phyloP scores from a whole-genome alignment of 2,113 vertebrate species.

The Xenus cinereus region DNA sequence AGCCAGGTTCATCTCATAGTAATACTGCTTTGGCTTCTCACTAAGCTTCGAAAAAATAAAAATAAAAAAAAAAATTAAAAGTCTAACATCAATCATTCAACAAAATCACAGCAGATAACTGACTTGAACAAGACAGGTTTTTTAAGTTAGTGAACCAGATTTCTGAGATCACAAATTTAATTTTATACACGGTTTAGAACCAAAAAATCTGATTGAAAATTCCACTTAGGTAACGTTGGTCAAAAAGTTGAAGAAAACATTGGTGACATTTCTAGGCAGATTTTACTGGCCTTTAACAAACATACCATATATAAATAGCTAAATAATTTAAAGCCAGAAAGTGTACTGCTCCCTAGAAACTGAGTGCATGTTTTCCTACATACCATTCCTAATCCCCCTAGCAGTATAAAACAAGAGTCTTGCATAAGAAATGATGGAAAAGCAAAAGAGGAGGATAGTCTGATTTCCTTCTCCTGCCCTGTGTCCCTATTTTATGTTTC shows the following conservation, averaged over 20 bases:
- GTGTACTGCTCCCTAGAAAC: not conserved
- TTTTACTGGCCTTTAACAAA: not conserved
- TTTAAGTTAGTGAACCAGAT: not conserved
- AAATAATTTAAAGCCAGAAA: not conserved
- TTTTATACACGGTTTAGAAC: not conserved
- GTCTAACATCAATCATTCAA: not conserved
- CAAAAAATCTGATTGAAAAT: not conserved
- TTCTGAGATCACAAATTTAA: not conserved
- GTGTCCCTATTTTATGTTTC: not conserved
- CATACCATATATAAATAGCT: not conserved
- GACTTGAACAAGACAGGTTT: not conserved
- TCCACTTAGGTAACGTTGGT: not conserved
- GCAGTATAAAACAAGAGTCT: not conserved
- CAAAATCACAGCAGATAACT: not conserved
- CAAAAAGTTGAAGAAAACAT: not conserved
- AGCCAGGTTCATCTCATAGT: not conserved
- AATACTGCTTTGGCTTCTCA: not conserved
- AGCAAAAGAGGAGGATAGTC: not conserved
- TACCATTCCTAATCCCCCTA: not conserved
- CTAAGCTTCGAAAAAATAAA: not conserved
- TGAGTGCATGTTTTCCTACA: accelerated
- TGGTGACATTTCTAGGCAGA: not conserved
- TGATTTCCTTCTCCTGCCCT: not conserved
- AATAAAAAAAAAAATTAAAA: not conserved
- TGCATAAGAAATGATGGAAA: not conserved